Evolutionary conservation across 1,140 invertebrate species (phyloP).

Genomic region (Pachyrhynchus sulphureomaculatus): DNA sequence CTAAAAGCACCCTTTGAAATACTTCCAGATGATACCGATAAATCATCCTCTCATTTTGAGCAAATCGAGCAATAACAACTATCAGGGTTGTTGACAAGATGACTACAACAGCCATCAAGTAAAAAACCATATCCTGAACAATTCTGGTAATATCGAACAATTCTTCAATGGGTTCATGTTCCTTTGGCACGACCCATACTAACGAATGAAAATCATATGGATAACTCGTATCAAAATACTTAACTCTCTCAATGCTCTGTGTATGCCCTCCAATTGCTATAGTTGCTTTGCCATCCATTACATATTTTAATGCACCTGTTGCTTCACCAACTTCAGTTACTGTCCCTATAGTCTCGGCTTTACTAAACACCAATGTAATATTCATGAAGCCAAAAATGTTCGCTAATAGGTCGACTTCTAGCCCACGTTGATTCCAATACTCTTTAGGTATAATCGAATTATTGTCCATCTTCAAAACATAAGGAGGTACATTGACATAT

Average conservation of each 20-base stretch:
- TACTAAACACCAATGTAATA: conserved; percentile 9
- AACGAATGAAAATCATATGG: conserved; percentile 9
- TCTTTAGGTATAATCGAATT: background rate
- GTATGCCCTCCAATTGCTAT: conserved; percentile 19
- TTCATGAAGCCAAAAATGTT: conserved; percentile 23
- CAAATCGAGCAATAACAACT: background rate
- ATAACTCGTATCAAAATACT: conserved; percentile 14
- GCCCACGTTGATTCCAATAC: conserved; percentile 6
- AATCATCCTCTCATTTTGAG: background rate
- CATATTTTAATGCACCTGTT: conserved; percentile 7
- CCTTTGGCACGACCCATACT: conserved; percentile 18
- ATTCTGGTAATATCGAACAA: background rate
- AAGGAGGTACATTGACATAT: conserved; percentile 33
- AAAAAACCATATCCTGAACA: conserved; percentile 18
- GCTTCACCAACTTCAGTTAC: conserved; percentile 2
- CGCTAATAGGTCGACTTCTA: conserved; percentile 15
- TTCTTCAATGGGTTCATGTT: background rate
- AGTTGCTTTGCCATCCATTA: conserved; percentile 1
- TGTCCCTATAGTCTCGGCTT: conserved; percentile 1
- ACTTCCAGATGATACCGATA: background rate
- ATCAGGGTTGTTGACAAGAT: background rate
- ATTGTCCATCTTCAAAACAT: conserved; percentile 23
- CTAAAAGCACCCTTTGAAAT: background rate
- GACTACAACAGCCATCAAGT: background rate
- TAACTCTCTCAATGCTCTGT: conserved; percentile 6